Evolutionary conservation across 2,888 invertebrate species (phyloP), one percentile per base, ranked within the genome.

Genomic region (Dorcus parallelipipedus): DNA sequence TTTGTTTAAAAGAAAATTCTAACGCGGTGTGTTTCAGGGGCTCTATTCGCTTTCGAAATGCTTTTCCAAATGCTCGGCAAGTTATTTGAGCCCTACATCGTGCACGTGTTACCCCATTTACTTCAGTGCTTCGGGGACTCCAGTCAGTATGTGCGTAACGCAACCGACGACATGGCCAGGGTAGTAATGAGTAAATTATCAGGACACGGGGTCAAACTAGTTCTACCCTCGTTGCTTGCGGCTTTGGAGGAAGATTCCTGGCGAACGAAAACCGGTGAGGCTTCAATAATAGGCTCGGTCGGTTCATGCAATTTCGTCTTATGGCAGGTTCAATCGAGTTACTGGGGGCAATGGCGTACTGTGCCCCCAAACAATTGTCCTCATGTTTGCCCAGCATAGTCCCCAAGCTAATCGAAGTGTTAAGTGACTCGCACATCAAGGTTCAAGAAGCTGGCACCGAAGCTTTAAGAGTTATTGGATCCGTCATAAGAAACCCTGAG

Each of bases 321-420:
- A 43, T 43, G 8, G 8, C 76, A 90, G 92, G 96, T 38, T 96
- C 97, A 0, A 94, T 97, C 56, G 97, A 98, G 76, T 80, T 98
- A 54, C 83, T 98, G 26, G 97, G 98, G 8, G 95, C 97, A 9
- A 98, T 99, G 97, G 97, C 98, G 0, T 97, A 91, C 80, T 99
- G 98, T 79, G 99, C 99, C 0, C 99, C 99, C 0, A 97, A 97
- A 77, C 99, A 99, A 79, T 82, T 99, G 63, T 97, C 97, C 3
- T 95, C 97, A 1, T 98, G 98, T 77, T 83, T 99, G 69, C 99
- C 99, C 2, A 95, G 91, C 76, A 98, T 99, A 76, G 98, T 99
- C 60, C 99, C 99, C 14, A 95, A 96, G 73, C 83, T 99, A 41
- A 97, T 97, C 63, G 97, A 97, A 79, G 95, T 97, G 39, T 83